A percentile compares a stretch with the other conserved stretches of the same genome.
Conservation (phyloP, 2,797 vertebrate genomes). For the Poecilia gillii region DNA sequence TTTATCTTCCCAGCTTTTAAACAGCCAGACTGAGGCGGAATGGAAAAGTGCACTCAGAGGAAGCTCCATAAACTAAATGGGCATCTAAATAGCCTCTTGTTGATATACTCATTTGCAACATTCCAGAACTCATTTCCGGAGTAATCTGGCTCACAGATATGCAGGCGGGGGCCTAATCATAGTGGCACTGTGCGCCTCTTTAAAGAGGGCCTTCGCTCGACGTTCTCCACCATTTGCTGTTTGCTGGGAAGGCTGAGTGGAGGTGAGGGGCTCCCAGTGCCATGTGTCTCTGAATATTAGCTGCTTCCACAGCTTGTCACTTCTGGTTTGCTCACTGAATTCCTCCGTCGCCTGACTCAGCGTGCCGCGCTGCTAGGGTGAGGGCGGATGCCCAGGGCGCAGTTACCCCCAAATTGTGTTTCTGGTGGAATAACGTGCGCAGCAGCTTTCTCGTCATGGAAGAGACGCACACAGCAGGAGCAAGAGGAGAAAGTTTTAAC, state of each 20-base stretch:
- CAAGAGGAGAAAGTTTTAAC: constrained; percentile 48
- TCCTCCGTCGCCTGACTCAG: constrained; percentile 48
- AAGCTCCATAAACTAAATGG: constrained; percentile 51
- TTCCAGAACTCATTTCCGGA: constrained; percentile 68
- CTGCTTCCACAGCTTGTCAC: constrained; percentile 74
- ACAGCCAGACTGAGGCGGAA: constrained; percentile 32
- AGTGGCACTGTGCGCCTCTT: constrained; percentile 43
- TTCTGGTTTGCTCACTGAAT: constrained; percentile 72
- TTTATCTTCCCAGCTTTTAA: constrained; percentile 59
- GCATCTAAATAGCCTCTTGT: constrained; percentile 61
- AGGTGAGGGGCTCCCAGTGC: constrained; percentile 78
- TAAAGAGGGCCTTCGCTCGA: constrained; percentile 52
- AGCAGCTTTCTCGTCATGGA: constrained; percentile 65
- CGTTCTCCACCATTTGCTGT: constrained; percentile 63
- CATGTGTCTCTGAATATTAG: constrained; percentile 78
- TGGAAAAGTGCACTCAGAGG: constrained; percentile 38
- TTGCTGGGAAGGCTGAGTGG: constrained; percentile 64
- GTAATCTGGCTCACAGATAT: constrained; percentile 57
- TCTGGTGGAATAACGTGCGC: constrained; percentile 70
- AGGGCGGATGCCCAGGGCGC: constrained; percentile 42
- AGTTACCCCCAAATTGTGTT: constrained; percentile 71
- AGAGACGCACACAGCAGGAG: constrained; percentile 39
- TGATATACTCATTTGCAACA: constrained; percentile 62
- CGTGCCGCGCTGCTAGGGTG: constrained; percentile 26
- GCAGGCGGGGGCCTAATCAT: constrained; percentile 51